Percentiles rank a stretch among this genome's conserved stretches.
Evolutionary conservation across 2,113 vertebrate genomes (phyloP).

Genomic region (Neolamprologus variostigma): DNA sequence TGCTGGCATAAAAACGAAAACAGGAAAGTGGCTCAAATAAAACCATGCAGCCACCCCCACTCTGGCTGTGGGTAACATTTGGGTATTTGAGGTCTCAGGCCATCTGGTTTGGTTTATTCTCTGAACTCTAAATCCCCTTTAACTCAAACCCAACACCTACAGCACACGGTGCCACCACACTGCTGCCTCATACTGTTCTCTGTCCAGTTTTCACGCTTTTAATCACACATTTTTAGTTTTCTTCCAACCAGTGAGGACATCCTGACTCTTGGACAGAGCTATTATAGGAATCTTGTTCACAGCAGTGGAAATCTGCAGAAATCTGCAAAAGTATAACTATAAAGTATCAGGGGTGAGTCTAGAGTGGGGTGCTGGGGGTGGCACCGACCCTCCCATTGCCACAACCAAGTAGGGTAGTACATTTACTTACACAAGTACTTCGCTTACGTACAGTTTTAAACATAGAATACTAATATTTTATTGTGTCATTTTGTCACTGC

Average conservation of each 20-base stretch:
- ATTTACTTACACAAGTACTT: not conserved
- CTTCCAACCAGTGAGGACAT: not conserved
- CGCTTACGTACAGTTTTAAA: not conserved
- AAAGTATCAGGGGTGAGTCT: not conserved
- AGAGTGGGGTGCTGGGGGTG: rapidly evolving
- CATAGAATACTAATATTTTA: not conserved
- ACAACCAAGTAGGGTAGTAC: not conserved
- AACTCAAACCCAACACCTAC: not conserved
- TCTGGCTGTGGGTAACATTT: not conserved
- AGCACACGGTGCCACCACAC: not conserved
- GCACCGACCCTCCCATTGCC: not conserved
- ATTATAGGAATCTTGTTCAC: not conserved
- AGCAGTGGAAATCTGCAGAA: not conserved
- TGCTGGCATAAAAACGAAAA: not conserved
- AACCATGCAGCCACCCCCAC: not conserved
- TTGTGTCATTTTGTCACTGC: not conserved
- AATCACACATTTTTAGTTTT: not conserved
- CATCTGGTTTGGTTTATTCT: not conserved
- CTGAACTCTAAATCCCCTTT: not conserved
- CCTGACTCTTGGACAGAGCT: not conserved
- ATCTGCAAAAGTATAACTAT: not conserved
- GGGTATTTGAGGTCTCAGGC: not conserved
- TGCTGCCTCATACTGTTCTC: not conserved
- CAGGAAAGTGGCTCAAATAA: not conserved
- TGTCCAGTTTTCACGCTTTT: not conserved